Conservation (phyloP, 1,140 invertebrate species). For the Drosophila punjabiensis region DNA sequence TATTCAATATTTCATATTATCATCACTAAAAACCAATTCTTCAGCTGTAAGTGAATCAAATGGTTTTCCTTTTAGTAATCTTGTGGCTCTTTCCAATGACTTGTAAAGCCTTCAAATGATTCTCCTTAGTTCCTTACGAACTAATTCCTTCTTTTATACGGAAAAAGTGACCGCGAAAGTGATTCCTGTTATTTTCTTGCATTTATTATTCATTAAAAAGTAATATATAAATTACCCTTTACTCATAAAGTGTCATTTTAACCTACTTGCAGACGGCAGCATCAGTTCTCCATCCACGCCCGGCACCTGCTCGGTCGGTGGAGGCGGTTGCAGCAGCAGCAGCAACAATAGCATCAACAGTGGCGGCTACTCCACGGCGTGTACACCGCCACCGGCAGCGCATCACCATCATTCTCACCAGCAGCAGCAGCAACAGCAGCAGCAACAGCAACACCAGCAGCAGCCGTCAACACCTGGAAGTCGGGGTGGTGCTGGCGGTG, state of each 20-base stretch:
- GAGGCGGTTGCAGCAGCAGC: conserved; percentile 50
- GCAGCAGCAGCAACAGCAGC: conserved; percentile 33
- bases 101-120: neutral
- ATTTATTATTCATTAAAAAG: neutral
- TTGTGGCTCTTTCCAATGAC: neutral
- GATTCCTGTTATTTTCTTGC: neutral
- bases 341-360: conserved; percentile 60
- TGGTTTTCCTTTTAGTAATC: neutral
- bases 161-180: neutral
- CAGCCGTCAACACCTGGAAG: neutral
- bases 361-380: conserved; percentile 51
- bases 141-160: neutral
- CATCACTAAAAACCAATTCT: neutral
- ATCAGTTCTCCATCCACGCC: conserved; percentile 85
- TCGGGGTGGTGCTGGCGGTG: conserved; percentile 16
- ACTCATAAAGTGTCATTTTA: neutral
- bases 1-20: neutral
- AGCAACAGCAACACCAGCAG: conserved; percentile 31
- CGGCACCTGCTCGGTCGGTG: conserved; percentile 62
- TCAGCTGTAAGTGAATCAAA: neutral
- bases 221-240: neutral
- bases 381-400: conserved; percentile 44
- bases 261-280: conserved; percentile 68
- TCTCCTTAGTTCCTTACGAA: neutral
- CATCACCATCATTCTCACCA: conserved; percentile 35